These are phyloP conservation scores for Gobius niger DNA, from an alignment of 2,113 vertebrate genomes.

Conservation along the genomic window DNA sequence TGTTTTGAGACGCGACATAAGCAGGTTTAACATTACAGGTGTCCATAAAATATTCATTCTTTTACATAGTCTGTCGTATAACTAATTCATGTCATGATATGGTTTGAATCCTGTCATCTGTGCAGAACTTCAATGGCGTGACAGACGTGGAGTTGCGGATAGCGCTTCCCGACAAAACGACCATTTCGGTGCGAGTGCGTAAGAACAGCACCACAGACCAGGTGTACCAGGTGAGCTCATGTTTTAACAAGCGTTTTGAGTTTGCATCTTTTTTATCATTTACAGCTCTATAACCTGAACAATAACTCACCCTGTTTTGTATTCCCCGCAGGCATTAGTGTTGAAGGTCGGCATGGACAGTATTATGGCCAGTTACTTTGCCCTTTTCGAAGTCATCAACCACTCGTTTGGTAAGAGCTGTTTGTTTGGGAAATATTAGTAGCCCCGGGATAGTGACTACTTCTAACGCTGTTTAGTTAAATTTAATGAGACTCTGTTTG, in stretches of 20 bases:
- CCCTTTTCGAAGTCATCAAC: constrained; percentile 96
- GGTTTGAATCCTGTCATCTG: background rate
- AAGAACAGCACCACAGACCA: constrained; percentile 99
- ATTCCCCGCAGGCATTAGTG: constrained; percentile 82
- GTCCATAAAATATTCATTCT: too few relatives aligned
- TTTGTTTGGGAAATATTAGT: constrained; percentile 1
- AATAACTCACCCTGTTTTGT: background rate
- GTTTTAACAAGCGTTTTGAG: background rate
- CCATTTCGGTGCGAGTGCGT: constrained; percentile 89
- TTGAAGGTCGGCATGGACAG: constrained; percentile 95
- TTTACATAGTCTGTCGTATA: too few relatives aligned
- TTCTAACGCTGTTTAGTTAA: background rate
- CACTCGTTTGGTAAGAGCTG: constrained; percentile 90
- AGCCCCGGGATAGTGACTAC: constrained; percentile 1
- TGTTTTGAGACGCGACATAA: too few relatives aligned
- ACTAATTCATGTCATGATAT: too few relatives aligned
- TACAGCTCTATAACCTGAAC: background rate
- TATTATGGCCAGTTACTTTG: constrained; percentile 93
- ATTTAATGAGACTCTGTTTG: constrained; percentile 30
- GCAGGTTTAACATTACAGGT: too few relatives aligned
- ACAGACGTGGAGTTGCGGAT: constrained; percentile 93
- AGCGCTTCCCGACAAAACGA: constrained; percentile 87
- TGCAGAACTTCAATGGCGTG: constrained; percentile 94
- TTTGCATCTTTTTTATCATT: background rate
- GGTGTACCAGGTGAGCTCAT: constrained; percentile 89